Evolutionary conservation across 2,113 vertebrate genomes (phyloP), one percentile per base, ranked within the genome.

Genomic region (Hippopotamus amphibius): DNA sequence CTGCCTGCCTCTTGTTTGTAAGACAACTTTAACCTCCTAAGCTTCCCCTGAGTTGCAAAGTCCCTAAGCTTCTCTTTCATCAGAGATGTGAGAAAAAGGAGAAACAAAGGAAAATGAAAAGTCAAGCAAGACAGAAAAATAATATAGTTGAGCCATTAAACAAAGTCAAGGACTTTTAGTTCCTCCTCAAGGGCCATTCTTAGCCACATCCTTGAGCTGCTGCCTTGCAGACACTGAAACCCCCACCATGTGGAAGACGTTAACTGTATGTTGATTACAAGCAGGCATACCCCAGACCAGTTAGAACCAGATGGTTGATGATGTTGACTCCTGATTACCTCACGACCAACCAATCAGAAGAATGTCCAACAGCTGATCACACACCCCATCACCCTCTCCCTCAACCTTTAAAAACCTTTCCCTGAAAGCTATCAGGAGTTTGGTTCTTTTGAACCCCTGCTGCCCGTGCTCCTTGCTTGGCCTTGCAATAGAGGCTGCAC

Each of bases 201-300:
- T 33, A 68, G 66, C 33, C 33, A 37, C 0, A n/a, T 21, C n/a
- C 66, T 21, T 68, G 66, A 68, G 66, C 66, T 68, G n/a, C 37
- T 68, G n/a, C 37, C 37, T 37, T 37, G 66, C 66, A 68, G 66
- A 68, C 21, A 37, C n/a, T 68, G 66, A 68, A 21, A 68, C n/a
- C n/a, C 6, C 33, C 4, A 68, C 4, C 17, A 37, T 33, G 33
- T 5, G 16, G 66, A 68, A 11, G 63, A 33, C 0, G n/a, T 37
- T 68, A 68, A 68, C 66, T 68, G 66, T n/a, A 21, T 68, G 66
- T 21, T 68, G 66, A n/a, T n/a, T 17, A 0, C 19, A 68, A 37
- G 66, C 33, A 68, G 0, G n/a, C 4, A 37, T 33, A 68, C 33
- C 66, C 66, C 66, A 68, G 66, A 68, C 66, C 6, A 14, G 66